Evolutionary conservation across 2,113 vertebrate species (phyloP), one percentile per base, ranked within the genome.

Genomic region (Malurus elegans): DNA sequence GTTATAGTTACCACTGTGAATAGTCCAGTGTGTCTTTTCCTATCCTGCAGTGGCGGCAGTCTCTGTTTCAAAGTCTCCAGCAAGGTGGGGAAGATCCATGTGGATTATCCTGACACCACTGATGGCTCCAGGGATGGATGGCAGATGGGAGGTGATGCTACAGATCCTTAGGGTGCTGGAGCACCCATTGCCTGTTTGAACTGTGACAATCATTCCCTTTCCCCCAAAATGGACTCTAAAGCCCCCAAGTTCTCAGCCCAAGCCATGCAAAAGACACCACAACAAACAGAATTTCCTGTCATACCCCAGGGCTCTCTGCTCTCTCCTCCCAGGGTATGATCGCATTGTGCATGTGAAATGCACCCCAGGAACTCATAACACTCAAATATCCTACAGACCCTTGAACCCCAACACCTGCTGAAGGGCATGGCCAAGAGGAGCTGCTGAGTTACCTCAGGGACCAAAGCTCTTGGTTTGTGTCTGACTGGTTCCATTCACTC

Each of bases 21-120:
- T 1, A 53, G 36, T 6, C 23, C 45, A 79, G 36, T 12, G 53
- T 28, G 31, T 14, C 20, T 51, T 80, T 42, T 74, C 42, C 61
- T 57, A 0, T 4, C 18, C 42, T 74, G 16, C 10, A 60, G 18
- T 1, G 1, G 14, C 61, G 74, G 14, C 56, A 42, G 31, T 25
- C 18, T 47, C 53, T 29, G 45, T 28, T 71, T 44, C 51, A 2
- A 23, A 42, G 56, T 12, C 19, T 20, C 53, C 51, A 61, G 0
- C 7, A 3, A 38, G 42, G 21, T 29, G 45, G n/a, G 34, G 75
- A 65, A 61, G 12, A 74, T 15, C 26, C 15, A 3, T 0, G 5
- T 7, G 42, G 50, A 42, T 7, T 14, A 36, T n/a, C 38, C 50
- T 0, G 0, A 15, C 24, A 20, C 4, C 6, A 1, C 14, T 16